Evolutionary conservation across 2,888 invertebrate genomes (phyloP), one percentile per base, ranked within the genome.

Genomic region (Ormia ochracea): DNA sequence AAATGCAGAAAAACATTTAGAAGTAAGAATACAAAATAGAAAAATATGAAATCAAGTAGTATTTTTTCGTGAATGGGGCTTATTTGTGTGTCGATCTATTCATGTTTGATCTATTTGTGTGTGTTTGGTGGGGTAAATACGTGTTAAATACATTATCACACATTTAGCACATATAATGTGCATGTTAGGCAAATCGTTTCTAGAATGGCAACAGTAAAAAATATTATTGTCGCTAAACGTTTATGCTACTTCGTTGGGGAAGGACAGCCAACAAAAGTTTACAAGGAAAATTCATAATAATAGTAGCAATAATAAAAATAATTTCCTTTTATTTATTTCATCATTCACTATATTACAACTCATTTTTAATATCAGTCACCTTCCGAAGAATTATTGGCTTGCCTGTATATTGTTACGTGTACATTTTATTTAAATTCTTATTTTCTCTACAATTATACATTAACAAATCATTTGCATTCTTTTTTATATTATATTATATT

Each of bases 181-280:
- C 74, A 74, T 75, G 74, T 79, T 70, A 75, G 79, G 75, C 74
- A 79, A 79, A 79, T 79, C 74, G 74, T 65, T 79, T 68, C 59
- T 65, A 28, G 75, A 79, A 59, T 52, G 65, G 43, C 19, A 52
- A 70, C 38, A 69, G 12, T 23, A 31, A 61, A 21, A 21, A 23
- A 14, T 0, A 41, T 48, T 43, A 77, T 63, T 76, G 79, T 80
- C 75, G 56, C 76, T 65, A 72, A 72, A 58, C 61, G 17, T 45
- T 56, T 14, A 12, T 61, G 12, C 19, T 23, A 17, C 36, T 54
- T 28, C 17, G 23, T n/a, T 14, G 21, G 77, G 65, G 79, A 79
- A 70, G 65, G 58, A 38, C 54, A 59, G 1, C 73, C 38, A 4
- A 41, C 41, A n/a, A n/a, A n/a, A 9, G 4, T 19, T 10, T 5